phyloP scores from a whole-genome alignment of 2,797 vertebrate species.

The Lacerta bilineata region DNA sequence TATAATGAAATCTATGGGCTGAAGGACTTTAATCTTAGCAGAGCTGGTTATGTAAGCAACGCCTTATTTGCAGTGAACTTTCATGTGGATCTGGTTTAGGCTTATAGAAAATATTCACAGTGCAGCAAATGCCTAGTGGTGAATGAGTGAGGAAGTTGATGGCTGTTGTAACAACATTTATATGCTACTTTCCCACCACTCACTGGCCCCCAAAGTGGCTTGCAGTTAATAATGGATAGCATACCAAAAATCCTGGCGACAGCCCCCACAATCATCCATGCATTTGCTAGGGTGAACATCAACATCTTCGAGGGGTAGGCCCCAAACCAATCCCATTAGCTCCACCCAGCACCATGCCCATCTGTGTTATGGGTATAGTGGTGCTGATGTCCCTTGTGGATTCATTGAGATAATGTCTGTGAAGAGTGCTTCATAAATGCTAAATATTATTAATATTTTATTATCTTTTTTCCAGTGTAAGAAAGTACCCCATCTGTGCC shows the following conservation, averaged over 20 bases:
- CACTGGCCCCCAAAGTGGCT: not conserved
- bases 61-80: slow-evolving; percentile 22
- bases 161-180: not conserved
- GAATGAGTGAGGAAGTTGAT: not conserved
- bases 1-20: not conserved
- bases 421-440: not conserved
- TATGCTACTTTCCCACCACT: not conserved
- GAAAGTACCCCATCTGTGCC: not conserved
- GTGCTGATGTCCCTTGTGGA: not conserved
- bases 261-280: not conserved
- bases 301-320: too few relatives aligned
- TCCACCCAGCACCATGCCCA: too few relatives aligned
- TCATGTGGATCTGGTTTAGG: not conserved
- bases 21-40: not conserved
- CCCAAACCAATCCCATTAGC: not conserved
- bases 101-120: not conserved
- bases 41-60: slow-evolving; percentile 24
- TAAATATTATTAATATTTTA: slow-evolving; percentile 5
- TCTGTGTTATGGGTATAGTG: not conserved
- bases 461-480: slow-evolving; percentile 2
- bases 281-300: not conserved
- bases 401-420: not conserved
- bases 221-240: not conserved
- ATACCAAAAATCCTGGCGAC: not conserved
- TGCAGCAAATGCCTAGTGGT: not conserved